These are phyloP conservation scores for Laterallus jamaicensis DNA, from an alignment of 2,113 vertebrate genomes.

Conservation along the genomic window DNA sequence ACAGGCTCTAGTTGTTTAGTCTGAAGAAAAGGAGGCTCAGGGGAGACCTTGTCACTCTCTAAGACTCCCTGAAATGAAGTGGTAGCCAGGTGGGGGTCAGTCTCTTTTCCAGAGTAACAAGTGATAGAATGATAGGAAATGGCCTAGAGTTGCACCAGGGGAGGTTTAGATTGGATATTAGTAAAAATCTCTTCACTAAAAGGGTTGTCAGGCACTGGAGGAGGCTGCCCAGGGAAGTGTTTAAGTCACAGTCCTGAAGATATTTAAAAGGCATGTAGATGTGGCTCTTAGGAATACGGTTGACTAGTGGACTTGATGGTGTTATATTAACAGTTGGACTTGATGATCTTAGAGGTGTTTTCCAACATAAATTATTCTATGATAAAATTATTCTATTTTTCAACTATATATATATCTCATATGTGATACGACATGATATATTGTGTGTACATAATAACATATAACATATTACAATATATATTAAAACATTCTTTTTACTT, in stretches of 20 bases:
- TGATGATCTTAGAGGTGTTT: neutral
- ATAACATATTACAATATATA: neutral
- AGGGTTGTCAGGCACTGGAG: neutral
- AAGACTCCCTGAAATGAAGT: neutral
- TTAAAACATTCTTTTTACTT: neutral
- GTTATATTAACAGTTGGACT: neutral
- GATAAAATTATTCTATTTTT: neutral
- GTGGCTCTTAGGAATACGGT: too few species aligned
- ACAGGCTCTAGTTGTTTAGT: neutral
- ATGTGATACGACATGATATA: neutral
- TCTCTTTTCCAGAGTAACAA: neutral
- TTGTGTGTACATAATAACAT: neutral
- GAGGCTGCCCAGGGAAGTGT: neutral
- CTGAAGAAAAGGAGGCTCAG: neutral
- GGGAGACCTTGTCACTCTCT: neutral
- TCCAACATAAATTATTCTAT: neutral
- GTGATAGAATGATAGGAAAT: neutral
- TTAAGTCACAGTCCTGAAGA: neutral
- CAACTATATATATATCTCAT: neutral
- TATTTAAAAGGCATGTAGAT: neutral
- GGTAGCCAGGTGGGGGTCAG: rapidly evolving
- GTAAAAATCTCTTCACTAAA: neutral
- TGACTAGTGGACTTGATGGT: neutral
- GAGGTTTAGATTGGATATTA: neutral
- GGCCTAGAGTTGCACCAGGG: neutral